Percentiles rank a stretch among this genome's conserved stretches.
phyloP scores from a whole-genome alignment of 2,113 vertebrate genomes.

The Drymodes brunneopygia region DNA sequence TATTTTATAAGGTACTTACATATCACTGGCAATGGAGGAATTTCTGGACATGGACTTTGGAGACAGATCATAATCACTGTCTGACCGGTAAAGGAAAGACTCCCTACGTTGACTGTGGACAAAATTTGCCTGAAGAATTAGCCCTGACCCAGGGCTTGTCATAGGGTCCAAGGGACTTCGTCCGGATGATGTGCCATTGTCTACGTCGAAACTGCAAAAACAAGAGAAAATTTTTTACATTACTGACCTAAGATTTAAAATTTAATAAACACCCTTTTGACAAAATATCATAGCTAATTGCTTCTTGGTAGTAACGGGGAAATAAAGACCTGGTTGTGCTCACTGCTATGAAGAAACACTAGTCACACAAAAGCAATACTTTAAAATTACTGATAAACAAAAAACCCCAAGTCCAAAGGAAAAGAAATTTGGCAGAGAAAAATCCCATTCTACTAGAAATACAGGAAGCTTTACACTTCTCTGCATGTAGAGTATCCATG shows the following conservation, averaged over 20 bases:
- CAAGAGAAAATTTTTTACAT: background rate
- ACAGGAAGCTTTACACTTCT: background rate
- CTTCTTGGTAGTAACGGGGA: background rate
- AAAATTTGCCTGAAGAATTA: slow-evolving; percentile 98
- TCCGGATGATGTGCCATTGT: slow-evolving; percentile 97
- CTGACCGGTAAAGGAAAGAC: slow-evolving; percentile 97
- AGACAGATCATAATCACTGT: slow-evolving; percentile 98
- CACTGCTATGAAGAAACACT: background rate
- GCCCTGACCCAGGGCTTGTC: slow-evolving; percentile 96
- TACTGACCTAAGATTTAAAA: background rate
- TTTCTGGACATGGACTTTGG: slow-evolving; percentile 98
- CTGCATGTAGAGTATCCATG: background rate
- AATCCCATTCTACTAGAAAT: background rate
- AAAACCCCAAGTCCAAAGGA: background rate
- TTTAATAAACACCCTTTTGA: background rate
- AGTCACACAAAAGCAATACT: background rate
- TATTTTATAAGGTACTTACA: slow-evolving; percentile 79
- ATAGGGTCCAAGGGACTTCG: slow-evolving; percentile 98
- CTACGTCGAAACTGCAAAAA: slow-evolving; percentile 91
- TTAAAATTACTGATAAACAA: background rate
- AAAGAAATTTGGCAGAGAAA: background rate
- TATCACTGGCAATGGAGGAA: slow-evolving; percentile 99
- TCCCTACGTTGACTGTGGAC: slow-evolving; percentile 97
- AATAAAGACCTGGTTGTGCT: background rate
- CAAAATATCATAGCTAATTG: background rate